Percentiles rank a stretch among this genome's conserved stretches.
Conservation (phyloP, 2,113 vertebrate genomes). For the Plecturocebus donacophilus region DNA sequence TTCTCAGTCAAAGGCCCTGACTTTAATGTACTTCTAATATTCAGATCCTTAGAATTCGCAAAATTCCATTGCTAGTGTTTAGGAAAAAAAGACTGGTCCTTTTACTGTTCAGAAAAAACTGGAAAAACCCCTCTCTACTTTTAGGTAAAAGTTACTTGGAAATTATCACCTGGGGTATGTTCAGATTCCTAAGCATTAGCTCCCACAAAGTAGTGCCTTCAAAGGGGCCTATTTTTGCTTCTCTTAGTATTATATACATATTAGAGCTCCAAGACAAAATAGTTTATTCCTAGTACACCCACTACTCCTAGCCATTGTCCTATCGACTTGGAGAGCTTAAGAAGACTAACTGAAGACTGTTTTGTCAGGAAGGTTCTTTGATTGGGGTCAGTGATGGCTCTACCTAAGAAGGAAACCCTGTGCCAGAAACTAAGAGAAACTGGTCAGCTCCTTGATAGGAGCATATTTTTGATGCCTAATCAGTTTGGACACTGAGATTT, state of each 20-base stretch:
- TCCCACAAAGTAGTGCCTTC: not conserved
- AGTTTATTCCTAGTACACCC: not conserved
- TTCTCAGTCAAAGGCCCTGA: not conserved
- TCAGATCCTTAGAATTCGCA: not conserved
- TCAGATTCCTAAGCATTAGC: constrained; percentile 2
- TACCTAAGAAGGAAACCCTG: not conserved
- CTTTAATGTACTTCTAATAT: not conserved
- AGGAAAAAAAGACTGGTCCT: not conserved
- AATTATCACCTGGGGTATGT: not conserved
- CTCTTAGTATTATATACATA: not conserved
- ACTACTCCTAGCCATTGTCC: not conserved
- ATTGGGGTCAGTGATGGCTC: not conserved
- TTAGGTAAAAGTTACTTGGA: not conserved
- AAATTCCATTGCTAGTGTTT: not conserved
- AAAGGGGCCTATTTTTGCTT: not conserved
- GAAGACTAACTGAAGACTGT: not conserved
- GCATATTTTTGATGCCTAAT: not conserved
- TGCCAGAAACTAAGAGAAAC: not conserved
- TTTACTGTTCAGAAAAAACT: not conserved
- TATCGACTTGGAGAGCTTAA: not conserved
- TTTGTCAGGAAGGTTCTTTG: not conserved
- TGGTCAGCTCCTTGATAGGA: not conserved
- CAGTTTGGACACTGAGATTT: not conserved
- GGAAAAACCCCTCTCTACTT: not conserved
- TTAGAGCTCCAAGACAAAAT: not conserved